Conservation (phyloP, 2,888 invertebrate species). For the Griposia aprilina region DNA sequence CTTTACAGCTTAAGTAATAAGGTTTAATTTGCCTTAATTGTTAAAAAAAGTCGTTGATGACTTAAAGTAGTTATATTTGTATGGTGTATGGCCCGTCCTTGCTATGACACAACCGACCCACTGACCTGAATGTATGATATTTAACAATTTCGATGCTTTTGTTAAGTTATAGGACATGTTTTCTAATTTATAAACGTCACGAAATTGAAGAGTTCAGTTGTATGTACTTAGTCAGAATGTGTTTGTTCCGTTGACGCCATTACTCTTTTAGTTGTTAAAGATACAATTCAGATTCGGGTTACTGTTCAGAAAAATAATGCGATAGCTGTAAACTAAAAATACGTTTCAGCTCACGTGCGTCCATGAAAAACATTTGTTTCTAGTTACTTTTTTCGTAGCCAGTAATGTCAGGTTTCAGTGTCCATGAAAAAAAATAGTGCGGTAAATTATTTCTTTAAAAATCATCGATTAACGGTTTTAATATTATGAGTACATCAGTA, state of each 20-base stretch:
- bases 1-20: constrained; percentile 32
- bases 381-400: constrained; percentile 4
- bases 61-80: constrained; percentile 56
- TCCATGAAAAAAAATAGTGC: constrained; percentile 3
- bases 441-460: background rate
- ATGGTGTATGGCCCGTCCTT: constrained; percentile 65
- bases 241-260: constrained; percentile 24
- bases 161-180: constrained; percentile 60
- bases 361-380: constrained; percentile 10
- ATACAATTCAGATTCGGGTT: constrained; percentile 37
- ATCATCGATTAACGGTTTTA: constrained; percentile 9
- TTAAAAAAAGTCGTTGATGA: constrained; percentile 11
- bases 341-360: constrained; percentile 10
- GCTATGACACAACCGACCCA: constrained; percentile 65
- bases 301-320: constrained; percentile 20
- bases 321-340: constrained; percentile 32
- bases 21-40: constrained; percentile 32
- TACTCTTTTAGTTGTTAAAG: constrained; percentile 27
- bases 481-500: constrained; percentile 14
- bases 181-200: constrained; percentile 56
- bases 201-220: constrained; percentile 30
- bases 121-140: constrained; percentile 63
- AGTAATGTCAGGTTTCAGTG: background rate
- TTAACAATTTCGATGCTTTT: constrained; percentile 60
- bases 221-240: constrained; percentile 8